Conservation (phyloP, 37 sponge, comb jelly and placozoan genomes). For the Beroe ovata region DNA sequence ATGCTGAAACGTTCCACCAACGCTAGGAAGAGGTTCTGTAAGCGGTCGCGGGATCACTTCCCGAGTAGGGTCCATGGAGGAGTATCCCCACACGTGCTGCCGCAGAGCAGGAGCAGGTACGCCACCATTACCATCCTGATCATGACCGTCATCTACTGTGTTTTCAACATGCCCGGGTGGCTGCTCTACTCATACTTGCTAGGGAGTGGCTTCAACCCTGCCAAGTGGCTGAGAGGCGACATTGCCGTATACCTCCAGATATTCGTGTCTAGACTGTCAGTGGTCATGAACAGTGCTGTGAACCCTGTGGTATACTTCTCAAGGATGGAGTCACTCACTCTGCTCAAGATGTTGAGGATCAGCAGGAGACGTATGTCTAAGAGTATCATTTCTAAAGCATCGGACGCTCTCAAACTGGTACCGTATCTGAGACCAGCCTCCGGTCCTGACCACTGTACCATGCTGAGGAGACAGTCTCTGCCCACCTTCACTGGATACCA, state of each 20-base stretch:
- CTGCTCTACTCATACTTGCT: slow-evolving; percentile 34
- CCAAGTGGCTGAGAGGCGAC: slow-evolving; percentile 29
- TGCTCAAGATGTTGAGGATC: background rate
- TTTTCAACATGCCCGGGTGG: slow-evolving; percentile 54
- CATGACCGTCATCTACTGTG: background rate
- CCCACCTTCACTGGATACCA: background rate
- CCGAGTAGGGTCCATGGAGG: background rate
- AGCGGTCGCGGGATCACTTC: background rate
- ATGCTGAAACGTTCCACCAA: background rate
- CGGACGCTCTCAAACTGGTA: slow-evolving; percentile 8
- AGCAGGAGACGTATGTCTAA: background rate
- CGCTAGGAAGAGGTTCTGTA: background rate
- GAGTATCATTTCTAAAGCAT: slow-evolving; percentile 14
- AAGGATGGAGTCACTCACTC: background rate
- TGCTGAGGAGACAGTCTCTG: background rate
- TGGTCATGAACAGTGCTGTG: slow-evolving; percentile 35
- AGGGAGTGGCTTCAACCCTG: background rate
- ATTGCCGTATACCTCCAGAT: background rate
- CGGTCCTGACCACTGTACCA: background rate
- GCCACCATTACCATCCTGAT: slow-evolving; percentile 47
- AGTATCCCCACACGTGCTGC: background rate
- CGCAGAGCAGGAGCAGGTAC: background rate
- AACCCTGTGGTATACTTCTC: slow-evolving; percentile 50
- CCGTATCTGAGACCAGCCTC: background rate
- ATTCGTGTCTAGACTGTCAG: slow-evolving; percentile 17